Evolutionary conservation across 2,113 vertebrate species (phyloP).

Genomic region (Cyphomyrus discorhynchus): DNA sequence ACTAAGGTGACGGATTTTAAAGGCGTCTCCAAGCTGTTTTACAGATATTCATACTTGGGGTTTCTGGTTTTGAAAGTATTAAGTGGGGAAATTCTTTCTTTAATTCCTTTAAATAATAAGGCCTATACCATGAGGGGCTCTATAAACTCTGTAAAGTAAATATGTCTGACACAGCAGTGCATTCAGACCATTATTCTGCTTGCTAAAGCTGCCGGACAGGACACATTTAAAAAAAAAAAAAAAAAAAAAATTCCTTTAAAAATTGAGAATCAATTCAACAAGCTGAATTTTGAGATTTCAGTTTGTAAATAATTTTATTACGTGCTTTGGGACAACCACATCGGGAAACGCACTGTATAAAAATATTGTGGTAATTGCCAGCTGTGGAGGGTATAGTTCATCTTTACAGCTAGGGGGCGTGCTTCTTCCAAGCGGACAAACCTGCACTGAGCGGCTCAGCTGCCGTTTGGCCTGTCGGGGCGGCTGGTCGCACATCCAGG

Average conservation of each 20-base stretch:
- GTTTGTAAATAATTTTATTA: neutral
- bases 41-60: too few relatives aligned
- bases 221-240: too few relatives aligned
- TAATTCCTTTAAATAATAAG: neutral
- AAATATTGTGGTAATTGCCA: neutral
- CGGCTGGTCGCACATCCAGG: neutral
- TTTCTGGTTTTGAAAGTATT: neutral
- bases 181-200: too few relatives aligned
- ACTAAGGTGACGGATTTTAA: too few relatives aligned
- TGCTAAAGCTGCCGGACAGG: too few relatives aligned
- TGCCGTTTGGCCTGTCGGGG: neutral
- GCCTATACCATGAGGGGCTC: too few relatives aligned
- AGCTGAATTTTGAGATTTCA: neutral
- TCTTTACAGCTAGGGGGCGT: neutral
- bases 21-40: too few relatives aligned
- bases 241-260: neutral
- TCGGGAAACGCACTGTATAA: neutral
- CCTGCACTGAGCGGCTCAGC: neutral
- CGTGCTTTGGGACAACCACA: neutral
- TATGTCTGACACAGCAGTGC: too few relatives aligned
- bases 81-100: neutral
- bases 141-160: too few relatives aligned
- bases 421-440: neutral
- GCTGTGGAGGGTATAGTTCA: neutral
- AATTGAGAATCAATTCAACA: neutral